Base-by-base conservation (phyloP, 2,888 invertebrate species). In the Hylaea fasciaria region DNA sequence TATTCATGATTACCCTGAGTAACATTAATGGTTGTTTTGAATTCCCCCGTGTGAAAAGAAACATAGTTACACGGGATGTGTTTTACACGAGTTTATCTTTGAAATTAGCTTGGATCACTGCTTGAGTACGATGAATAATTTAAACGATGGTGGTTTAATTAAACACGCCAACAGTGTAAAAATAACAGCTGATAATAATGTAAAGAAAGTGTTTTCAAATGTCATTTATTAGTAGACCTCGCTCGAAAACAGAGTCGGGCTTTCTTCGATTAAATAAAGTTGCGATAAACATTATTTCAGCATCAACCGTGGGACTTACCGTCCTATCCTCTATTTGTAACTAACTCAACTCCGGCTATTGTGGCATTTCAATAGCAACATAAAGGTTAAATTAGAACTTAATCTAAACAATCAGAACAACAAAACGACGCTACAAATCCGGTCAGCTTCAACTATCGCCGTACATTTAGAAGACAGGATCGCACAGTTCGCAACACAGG, bases 1-100 rank as follows among this genome's bases (percentile, higher is more conserved):
- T 87, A 87, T 87, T 87, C 86, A 87, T 85, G 83, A 82, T 80
- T 80, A 80, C 76, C 79, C 81, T 62, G 81, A 81, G 83, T 82
- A 78, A 80, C 83, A 83, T 86, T 86, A 86, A 85, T 83, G 85
- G 80, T 82, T 84, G 83, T 83, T 87, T 83, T 82, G 82, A 84
- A 85, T 83, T 82, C 82, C 79, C 83, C 74, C 78, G 80, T 78
- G 82, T 83, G 77, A 79, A 81, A 82, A 82, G 77, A 79, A 81
- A 80, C 72, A 75, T 76, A 72, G 74, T 73, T 78, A 68, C 68
- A 66, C 66, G 68, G 70, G 65, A 71, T 77, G 68, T 77, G 72
- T 77, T 74, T 77, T 78, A 68, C 72, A 71, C 60, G 74, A 72
- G 74, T 71, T 75, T 76, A 74, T 78, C 73, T 78, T 72, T 71